Evolutionary conservation across 2,797 vertebrate species (phyloP).

Genomic region (Myotis planiceps): DNA sequence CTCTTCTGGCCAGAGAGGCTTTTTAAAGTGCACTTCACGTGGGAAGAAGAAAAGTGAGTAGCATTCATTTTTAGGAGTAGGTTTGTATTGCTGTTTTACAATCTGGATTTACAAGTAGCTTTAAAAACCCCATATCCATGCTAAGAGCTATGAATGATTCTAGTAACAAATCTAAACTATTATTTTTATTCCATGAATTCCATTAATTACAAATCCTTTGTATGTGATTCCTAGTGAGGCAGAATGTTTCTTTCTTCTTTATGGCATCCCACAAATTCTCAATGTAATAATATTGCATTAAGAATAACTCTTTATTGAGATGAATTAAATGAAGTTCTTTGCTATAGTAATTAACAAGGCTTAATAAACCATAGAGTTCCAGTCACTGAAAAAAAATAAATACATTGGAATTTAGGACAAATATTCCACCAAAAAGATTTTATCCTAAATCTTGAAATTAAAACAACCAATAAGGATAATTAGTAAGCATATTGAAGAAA

Average conservation of each 20-base stretch:
- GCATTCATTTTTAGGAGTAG: slow-evolving; percentile 24
- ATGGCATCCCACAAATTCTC: not conserved
- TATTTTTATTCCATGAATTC: not conserved
- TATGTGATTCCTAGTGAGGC: not conserved
- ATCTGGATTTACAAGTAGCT: slow-evolving; percentile 12
- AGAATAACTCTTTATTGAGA: not conserved
- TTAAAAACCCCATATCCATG: not conserved
- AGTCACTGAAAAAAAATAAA: not conserved
- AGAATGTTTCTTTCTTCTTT: not conserved
- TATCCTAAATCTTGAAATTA: not conserved
- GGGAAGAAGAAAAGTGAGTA: not conserved
- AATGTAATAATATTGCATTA: not conserved
- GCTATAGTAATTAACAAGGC: not conserved
- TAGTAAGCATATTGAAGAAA: not conserved
- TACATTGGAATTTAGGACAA: not conserved
- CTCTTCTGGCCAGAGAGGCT: not conserved
- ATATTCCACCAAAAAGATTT: not conserved
- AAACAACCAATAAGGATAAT: not conserved
- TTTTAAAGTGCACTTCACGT: not conserved
- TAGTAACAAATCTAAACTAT: not conserved
- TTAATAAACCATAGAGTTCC: not conserved
- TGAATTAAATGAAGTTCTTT: slow-evolving; percentile 21
- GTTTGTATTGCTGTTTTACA: not conserved
- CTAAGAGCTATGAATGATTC: not conserved
- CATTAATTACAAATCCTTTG: not conserved